Percentiles rank a stretch among this genome's conserved stretches.
phyloP scores from a whole-genome alignment of 2,113 vertebrate genomes.

The Vicugna pacos region DNA sequence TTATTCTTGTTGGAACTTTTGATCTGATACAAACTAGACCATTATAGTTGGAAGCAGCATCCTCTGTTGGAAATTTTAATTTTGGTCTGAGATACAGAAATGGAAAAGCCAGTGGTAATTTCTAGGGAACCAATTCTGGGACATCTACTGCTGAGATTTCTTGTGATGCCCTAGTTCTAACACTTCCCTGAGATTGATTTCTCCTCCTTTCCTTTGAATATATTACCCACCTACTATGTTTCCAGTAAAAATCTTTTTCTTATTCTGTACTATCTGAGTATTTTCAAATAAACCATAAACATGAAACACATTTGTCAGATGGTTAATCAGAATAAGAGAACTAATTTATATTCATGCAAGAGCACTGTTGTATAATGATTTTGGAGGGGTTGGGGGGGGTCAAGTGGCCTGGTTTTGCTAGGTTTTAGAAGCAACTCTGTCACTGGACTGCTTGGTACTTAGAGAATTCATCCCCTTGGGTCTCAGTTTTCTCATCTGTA shows the following conservation, averaged over 20 bases:
- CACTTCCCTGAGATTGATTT: not conserved
- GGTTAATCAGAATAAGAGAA: not conserved
- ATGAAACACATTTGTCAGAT: not conserved
- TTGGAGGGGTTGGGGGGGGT: not conserved
- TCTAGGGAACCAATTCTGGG: not conserved
- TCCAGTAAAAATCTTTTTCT: constrained; percentile 1
- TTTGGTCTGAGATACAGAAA: not conserved
- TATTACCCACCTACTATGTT: not conserved
- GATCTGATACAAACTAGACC: not conserved
- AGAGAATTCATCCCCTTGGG: not conserved
- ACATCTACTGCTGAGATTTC: not conserved
- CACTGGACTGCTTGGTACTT: not conserved
- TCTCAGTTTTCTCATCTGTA: constrained; percentile 5
- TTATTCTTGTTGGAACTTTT: not conserved
- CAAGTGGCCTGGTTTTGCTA: not conserved
- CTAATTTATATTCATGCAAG: not conserved
- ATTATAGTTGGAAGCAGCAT: not conserved
- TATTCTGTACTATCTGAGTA: not conserved
- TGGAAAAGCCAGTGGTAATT: not conserved
- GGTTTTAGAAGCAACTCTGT: constrained; percentile 5
- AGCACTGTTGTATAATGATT: not conserved
- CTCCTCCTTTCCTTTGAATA: not conserved
- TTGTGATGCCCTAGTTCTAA: not conserved
- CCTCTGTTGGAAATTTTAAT: constrained; percentile 28
- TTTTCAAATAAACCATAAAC: constrained; percentile 23